Conservation (phyloP, 2,113 vertebrate genomes). For the Poeciliopsis prolifica region DNA sequence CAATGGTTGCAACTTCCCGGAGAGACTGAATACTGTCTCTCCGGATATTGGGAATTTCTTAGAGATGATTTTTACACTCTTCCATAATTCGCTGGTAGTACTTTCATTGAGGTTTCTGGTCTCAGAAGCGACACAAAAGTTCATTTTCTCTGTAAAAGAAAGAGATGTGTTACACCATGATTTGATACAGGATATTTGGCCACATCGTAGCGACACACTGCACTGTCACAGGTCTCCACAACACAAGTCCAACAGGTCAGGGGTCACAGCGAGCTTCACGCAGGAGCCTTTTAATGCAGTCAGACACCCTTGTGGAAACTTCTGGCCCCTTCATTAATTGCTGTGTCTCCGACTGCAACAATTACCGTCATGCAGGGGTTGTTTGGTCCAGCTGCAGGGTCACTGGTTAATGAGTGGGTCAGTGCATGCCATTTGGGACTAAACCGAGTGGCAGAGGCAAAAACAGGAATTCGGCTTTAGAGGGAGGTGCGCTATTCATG, state of each 20-base stretch:
- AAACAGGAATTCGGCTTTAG: slow-evolving; percentile 53
- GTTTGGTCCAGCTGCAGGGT: slow-evolving; percentile 68
- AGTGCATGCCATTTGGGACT: slow-evolving; percentile 56
- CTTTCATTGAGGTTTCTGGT: not conserved
- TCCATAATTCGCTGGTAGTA: not conserved
- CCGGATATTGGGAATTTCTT: slow-evolving; percentile 6
- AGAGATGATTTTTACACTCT: slow-evolving; percentile 4
- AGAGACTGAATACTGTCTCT: slow-evolving; percentile 7
- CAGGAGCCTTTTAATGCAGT: slow-evolving; percentile 51
- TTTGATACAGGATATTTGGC: not conserved
- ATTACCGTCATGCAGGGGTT: slow-evolving; percentile 74
- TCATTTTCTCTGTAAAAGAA: not conserved
- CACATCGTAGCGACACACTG: too few species aligned
- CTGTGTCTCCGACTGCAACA: slow-evolving; percentile 63
- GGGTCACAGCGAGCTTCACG: slow-evolving; percentile 36
- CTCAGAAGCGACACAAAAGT: not conserved
- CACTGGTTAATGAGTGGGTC: slow-evolving; percentile 73
- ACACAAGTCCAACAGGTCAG: slow-evolving; percentile 34
- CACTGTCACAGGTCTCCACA: not conserved
- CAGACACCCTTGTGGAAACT: slow-evolving; percentile 70
- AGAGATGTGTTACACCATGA: not conserved
- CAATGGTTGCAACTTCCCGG: too few species aligned
- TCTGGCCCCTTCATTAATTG: slow-evolving; percentile 69
- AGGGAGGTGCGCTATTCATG: slow-evolving; percentile 52
- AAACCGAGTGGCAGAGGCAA: slow-evolving; percentile 60